Evolutionary conservation across 2,888 invertebrate genomes (phyloP), one percentile per base, ranked within the genome.

Genomic region (Eucriotettix oculatus): DNA sequence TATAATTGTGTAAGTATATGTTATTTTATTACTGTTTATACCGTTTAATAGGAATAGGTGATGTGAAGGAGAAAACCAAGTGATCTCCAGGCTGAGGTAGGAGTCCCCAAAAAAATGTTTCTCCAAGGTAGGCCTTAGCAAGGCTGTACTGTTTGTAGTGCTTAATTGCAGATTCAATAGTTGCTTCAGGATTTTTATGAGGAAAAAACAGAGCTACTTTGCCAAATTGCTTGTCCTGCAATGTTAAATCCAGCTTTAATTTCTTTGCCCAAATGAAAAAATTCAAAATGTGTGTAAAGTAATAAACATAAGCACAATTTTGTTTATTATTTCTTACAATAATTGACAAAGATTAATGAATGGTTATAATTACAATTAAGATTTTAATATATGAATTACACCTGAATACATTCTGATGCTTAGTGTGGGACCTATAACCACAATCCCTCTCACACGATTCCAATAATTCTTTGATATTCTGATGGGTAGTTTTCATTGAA

Each of bases 71-170:
- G 71, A 96, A 87, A 65, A 84, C 81, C 17, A 95, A 77, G 60
- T 83, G 77, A 71, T 94, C 91, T 2, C 89, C 92, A 11, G 84
- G 82, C 68, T 85, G 86, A 0, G 96, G 96, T 52, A 87, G 76
- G 11, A 89, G 74, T 0, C 92, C 95, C 96, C 95, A 96, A 74
- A 95, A 97, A 71, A 86, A 94, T 0, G 86, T 84, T 65, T 86
- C 84, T 0, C 97, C 96, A 17, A 80, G 77, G 71, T 97, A 97
- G 5, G 94, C 95, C 65, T 84, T 81, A 63, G 81, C 79, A 17
- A 95, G 72, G 0, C 86, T 83, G 73, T 87, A 89, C 61, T 86
- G 85, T 66, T 86, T 84, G 71, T 92, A 91, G 14, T 85, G 82
- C 66, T 85, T 85, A 61, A 96, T 86, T 61, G 84, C 83, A 2